Conservation (phyloP, 2,888 invertebrate species). For the Parnassius apollo region DNA sequence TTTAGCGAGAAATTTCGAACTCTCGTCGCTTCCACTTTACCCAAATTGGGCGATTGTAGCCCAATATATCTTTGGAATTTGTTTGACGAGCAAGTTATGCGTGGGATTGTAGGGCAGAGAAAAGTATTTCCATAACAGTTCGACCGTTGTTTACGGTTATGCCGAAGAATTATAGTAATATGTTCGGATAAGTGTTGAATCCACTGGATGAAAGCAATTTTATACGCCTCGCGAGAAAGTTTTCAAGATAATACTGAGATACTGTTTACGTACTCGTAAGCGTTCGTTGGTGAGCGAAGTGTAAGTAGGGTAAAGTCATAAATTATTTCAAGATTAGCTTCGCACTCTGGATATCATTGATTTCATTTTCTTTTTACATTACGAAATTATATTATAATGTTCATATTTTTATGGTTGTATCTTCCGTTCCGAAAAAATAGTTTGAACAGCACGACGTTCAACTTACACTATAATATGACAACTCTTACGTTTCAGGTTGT, state of each 20-base stretch:
- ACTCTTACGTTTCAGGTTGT: too few relatives aligned
- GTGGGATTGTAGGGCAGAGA: conserved; percentile 55
- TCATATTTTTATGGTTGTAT: too few relatives aligned
- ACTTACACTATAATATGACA: too few relatives aligned
- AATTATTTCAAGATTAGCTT: conserved; percentile 15
- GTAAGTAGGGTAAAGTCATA: conserved; percentile 16
- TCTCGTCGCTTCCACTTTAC: conserved; percentile 72
- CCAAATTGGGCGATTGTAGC: conserved; percentile 75
- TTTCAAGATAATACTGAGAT: conserved; percentile 49
- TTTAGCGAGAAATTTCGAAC: conserved; percentile 71
- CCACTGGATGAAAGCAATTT: conserved; percentile 44
- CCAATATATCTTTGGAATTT: conserved; percentile 73
- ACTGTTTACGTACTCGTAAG: conserved; percentile 39
- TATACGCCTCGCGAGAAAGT: conserved; percentile 48
- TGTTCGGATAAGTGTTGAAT: conserved; percentile 55
- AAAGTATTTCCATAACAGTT: conserved; percentile 67
- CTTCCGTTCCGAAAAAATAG: too few relatives aligned
- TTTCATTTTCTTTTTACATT: not conserved
- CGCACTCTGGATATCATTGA: not conserved
- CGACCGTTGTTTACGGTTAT: conserved; percentile 67
- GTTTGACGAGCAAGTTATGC: conserved; percentile 70
- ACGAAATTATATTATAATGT: too few relatives aligned
- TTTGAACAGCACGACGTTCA: too few relatives aligned
- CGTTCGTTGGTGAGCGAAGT: conserved; percentile 32
- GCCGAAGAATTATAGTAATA: conserved; percentile 57